phyloP scores from a whole-genome alignment of 2,113 vertebrate species.

The Paratilapia polleni region DNA sequence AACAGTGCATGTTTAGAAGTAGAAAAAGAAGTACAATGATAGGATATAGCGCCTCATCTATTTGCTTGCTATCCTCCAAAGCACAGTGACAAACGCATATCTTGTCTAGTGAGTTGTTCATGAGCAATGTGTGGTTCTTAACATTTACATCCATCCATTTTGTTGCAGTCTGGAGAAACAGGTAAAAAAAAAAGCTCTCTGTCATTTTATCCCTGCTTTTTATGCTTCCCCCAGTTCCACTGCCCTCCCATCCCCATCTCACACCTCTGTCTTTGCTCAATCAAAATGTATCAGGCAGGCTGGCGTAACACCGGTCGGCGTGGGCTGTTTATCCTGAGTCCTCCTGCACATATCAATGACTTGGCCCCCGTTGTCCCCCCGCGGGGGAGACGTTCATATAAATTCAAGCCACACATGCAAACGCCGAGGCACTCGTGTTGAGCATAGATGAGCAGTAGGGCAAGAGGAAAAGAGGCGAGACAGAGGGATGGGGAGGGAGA shows the following conservation, averaged over 20 bases:
- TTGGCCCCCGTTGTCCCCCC: conserved; percentile 68
- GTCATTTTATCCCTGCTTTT: conserved; percentile 73
- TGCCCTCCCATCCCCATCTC: conserved; percentile 22
- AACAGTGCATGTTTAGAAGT: background rate
- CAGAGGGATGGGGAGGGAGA: conserved; percentile 48
- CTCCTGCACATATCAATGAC: conserved; percentile 85
- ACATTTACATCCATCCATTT: conserved; percentile 54
- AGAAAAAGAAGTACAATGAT: background rate
- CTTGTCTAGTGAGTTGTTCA: background rate
- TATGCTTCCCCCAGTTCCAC: conserved; percentile 50
- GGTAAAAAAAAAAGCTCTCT: conserved; percentile 30
- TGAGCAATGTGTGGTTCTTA: conserved; percentile 21
- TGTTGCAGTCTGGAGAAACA: conserved; percentile 29
- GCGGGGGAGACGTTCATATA: conserved; percentile 77
- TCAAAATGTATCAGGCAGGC: conserved; percentile 80
- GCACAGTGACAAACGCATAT: background rate
- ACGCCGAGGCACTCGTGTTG: conserved; percentile 77
- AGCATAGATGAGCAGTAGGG: conserved; percentile 79
- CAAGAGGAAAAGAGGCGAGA: conserved; percentile 48
- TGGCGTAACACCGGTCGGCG: conserved; percentile 72
- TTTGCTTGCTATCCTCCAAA: conserved; percentile 14
- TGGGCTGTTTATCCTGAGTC: conserved; percentile 82
- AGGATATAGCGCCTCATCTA: background rate
- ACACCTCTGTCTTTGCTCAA: conserved; percentile 63
- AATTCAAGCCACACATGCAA: conserved; percentile 83